Conservation (phyloP, 2,797 vertebrate genomes). For the Telmatherina bonti region DNA sequence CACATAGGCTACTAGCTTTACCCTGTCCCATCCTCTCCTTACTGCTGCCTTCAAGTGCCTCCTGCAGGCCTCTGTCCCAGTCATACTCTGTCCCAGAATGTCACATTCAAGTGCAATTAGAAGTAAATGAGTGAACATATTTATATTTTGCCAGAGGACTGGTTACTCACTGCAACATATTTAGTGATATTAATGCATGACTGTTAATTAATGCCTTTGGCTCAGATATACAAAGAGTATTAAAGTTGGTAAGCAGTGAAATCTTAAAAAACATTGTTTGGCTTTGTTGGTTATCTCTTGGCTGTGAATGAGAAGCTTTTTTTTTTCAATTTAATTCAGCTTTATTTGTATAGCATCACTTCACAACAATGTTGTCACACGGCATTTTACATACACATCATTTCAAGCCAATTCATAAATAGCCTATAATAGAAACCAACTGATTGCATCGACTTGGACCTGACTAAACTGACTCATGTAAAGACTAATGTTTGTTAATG, state of each 20-base stretch:
- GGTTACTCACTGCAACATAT: background rate
- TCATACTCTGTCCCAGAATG: constrained; percentile 5
- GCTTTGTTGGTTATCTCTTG: background rate
- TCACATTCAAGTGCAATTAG: background rate
- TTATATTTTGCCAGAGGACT: background rate
- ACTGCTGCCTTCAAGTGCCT: constrained; percentile 54
- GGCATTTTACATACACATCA: too few species aligned
- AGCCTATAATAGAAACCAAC: too few species aligned
- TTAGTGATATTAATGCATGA: background rate
- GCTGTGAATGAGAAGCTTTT: too few species aligned
- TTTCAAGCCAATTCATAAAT: too few species aligned
- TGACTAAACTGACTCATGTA: background rate
- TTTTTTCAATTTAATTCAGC: too few species aligned
- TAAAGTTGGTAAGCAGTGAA: background rate
- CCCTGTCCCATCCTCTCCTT: constrained; percentile 44
- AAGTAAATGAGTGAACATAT: background rate
- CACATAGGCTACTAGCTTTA: constrained; percentile 19
- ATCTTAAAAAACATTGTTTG: background rate
- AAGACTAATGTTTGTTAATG: background rate
- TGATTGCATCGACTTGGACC: too few species aligned
- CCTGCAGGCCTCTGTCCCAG: background rate
- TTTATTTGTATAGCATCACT: too few species aligned
- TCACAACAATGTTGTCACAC: too few species aligned
- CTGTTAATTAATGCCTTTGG: background rate
- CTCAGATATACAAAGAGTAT: background rate